Evolutionary conservation across 2,888 invertebrate species (phyloP).

Genomic region (Meandrusa payeni): DNA sequence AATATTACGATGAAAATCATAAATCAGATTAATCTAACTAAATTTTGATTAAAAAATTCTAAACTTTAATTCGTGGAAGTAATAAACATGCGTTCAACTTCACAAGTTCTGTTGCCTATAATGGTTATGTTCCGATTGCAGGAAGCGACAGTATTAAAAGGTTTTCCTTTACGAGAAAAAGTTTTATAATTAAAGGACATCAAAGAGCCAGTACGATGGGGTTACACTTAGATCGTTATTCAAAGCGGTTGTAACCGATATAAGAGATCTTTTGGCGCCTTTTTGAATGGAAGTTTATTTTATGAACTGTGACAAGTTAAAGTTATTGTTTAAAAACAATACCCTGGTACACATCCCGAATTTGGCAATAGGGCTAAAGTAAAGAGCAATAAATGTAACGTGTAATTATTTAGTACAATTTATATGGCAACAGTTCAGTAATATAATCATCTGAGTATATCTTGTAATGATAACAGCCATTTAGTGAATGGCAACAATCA

Average conservation of each 20-base stretch:
- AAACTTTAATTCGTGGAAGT: neutral
- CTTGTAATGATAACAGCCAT: no score
- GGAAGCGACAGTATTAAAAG: slow-evolving; percentile 39
- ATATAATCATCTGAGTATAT: no score
- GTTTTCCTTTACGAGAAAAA: slow-evolving; percentile 68
- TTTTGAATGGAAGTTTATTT: slow-evolving; percentile 67
- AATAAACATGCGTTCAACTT: slow-evolving; percentile 24
- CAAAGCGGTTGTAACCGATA: slow-evolving; percentile 71
- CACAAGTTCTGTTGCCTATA: slow-evolving; percentile 34
- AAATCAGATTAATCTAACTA: no score
- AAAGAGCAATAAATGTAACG: no score
- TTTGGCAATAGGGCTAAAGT: no score
- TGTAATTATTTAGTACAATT: no score
- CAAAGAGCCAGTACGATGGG: slow-evolving; percentile 72
- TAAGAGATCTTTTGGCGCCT: slow-evolving; percentile 69
- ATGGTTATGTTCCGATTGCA: slow-evolving; percentile 31
- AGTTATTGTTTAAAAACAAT: no score
- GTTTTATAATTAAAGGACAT: slow-evolving; percentile 79
- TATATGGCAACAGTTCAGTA: no score
- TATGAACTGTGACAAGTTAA: slow-evolving; percentile 62
- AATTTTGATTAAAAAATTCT: no score
- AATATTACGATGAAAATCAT: no score
- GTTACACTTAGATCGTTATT: slow-evolving; percentile 77
- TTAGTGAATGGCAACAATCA: no score
- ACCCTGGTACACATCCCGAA: no score